These are phyloP conservation scores for Drosophila pseudotakahashii DNA, from an alignment of 2,888 invertebrate species.

Conservation along the genomic window DNA sequence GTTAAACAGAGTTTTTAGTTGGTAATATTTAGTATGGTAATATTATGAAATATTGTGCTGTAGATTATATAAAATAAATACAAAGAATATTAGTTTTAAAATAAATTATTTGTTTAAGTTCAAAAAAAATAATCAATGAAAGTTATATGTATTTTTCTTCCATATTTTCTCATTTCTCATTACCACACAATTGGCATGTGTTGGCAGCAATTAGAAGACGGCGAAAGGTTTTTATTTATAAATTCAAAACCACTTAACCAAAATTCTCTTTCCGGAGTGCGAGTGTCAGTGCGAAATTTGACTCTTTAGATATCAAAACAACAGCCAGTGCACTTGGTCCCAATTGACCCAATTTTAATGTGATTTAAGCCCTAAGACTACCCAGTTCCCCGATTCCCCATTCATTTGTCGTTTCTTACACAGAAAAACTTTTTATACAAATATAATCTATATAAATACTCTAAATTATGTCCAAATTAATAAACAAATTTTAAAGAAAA, in stretches of 20 bases:
- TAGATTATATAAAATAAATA: no score
- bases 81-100: no score
- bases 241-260: constrained; percentile 9
- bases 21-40: no score
- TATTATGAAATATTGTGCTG: not conserved
- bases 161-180: constrained; percentile 7
- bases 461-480: no score
- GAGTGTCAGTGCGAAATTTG: constrained; percentile 3
- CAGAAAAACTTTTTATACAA: not conserved
- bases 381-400: not conserved
- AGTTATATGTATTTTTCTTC: not conserved
- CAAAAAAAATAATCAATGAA: no score
- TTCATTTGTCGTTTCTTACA: not conserved
- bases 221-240: constrained; percentile 8
- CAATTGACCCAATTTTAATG: constrained; percentile 71
- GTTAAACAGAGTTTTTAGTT: not conserved
- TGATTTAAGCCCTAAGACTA: constrained; percentile 47
- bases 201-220: constrained; percentile 15
- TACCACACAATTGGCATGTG: constrained; percentile 9
- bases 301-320: constrained; percentile 31
- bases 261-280: not conserved
- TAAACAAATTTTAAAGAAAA: not conserved
- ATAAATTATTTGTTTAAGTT: not conserved
- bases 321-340: constrained; percentile 43
- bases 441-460: no score